Evolutionary conservation across 2,888 invertebrate genomes (phyloP).

Genomic region (Phrixothrix hirtus): DNA sequence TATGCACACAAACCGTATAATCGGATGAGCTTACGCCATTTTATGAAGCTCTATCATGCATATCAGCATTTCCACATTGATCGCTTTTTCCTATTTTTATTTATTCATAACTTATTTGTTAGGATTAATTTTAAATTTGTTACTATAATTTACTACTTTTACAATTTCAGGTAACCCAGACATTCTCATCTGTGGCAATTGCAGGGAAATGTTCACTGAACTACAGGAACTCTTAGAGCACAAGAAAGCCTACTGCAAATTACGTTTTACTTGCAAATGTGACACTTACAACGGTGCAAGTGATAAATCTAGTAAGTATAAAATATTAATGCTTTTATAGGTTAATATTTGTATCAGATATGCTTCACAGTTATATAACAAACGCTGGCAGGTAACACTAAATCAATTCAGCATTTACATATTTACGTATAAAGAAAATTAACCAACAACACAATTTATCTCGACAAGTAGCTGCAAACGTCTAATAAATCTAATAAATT

Average conservation of each 20-base stretch:
- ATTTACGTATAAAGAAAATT: no score
- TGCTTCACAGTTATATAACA: no score
- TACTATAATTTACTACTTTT: slow-evolving; percentile 18
- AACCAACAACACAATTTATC: no score
- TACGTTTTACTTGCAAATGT: slow-evolving; percentile 72
- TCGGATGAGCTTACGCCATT: slow-evolving; percentile 31
- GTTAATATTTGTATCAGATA: not conserved
- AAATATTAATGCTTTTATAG: not conserved
- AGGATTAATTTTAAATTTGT: no score
- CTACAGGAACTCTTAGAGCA: slow-evolving; percentile 72
- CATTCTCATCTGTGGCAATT: slow-evolving; percentile 76
- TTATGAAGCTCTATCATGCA: slow-evolving; percentile 22
- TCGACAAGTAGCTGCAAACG: no score
- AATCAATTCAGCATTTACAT: no score
- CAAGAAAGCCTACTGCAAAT: slow-evolving; percentile 72
- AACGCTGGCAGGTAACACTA: no score
- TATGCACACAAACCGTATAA: slow-evolving; percentile 33
- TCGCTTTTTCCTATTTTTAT: slow-evolving; percentile 14
- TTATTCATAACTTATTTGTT: no score
- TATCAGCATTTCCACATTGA: slow-evolving; percentile 25
- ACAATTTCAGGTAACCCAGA: slow-evolving; percentile 67
- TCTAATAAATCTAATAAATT: no score
- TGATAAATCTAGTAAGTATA: slow-evolving; percentile 58
- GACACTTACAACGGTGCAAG: slow-evolving; percentile 57
- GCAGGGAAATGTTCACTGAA: slow-evolving; percentile 73